These are phyloP conservation scores for Amiota mariae DNA, from an alignment of 2,888 invertebrate species.

Conservation along the genomic window DNA sequence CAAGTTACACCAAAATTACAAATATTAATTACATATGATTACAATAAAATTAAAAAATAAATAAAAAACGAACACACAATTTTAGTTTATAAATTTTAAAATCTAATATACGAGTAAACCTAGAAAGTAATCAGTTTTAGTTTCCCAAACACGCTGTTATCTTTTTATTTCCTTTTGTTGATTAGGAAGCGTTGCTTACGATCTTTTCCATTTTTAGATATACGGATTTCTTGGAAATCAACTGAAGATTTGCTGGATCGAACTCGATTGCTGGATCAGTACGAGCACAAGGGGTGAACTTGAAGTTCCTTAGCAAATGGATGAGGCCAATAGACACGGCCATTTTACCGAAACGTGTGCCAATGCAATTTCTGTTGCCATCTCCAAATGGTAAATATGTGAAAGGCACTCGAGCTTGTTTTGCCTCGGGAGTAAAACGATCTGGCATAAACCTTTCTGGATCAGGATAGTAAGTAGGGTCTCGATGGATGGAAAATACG, in stretches of 20 bases:
- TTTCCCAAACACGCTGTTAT: neutral
- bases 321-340: conserved; percentile 56
- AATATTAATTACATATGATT: too few species aligned
- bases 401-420: conserved; percentile 72
- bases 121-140: neutral
- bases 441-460: conserved; percentile 79
- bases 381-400: conserved; percentile 67
- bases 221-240: conserved; percentile 44
- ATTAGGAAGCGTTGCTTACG: neutral
- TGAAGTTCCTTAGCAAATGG: conserved; percentile 51
- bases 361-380: conserved; percentile 66
- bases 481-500: conserved; percentile 76
- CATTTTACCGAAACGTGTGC: conserved; percentile 65
- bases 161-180: neutral
- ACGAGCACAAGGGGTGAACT: conserved; percentile 50
- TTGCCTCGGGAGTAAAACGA: conserved; percentile 76
- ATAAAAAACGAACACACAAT: too few species aligned
- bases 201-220: conserved; percentile 51
- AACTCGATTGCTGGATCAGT: conserved; percentile 54
- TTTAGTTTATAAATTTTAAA: too few species aligned
- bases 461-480: conserved; percentile 76
- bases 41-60: too few species aligned
- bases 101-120: too few species aligned
- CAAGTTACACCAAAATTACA: too few species aligned
- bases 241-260: conserved; percentile 42